These are phyloP conservation scores for Cheilosia impressa DNA, from an alignment of 2,888 invertebrate species.

Conservation along the genomic window DNA sequence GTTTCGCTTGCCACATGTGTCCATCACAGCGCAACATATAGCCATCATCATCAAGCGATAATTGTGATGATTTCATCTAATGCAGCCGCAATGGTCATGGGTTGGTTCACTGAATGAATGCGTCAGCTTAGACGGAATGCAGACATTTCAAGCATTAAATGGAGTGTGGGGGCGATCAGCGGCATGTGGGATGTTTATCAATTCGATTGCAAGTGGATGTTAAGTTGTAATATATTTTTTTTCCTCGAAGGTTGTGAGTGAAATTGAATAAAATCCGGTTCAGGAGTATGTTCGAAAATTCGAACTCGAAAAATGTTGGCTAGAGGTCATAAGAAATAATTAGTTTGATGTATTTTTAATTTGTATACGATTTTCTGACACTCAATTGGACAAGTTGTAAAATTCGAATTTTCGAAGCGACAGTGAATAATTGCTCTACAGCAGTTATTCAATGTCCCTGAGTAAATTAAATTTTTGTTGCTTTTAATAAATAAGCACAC, in stretches of 20 bases:
- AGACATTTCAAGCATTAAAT: slow-evolving; percentile 14
- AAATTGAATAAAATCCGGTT: too few species aligned
- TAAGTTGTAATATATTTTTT: not conserved
- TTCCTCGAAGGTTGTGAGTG: too few species aligned
- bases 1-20: slow-evolving; percentile 49
- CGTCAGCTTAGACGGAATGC: slow-evolving; percentile 40
- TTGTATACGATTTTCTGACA: too few species aligned
- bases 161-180: slow-evolving; percentile 43
- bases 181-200: not conserved
- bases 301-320: not conserved
- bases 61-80: slow-evolving; percentile 72
- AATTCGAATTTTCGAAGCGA: too few species aligned
- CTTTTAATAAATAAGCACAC: too few species aligned
- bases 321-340: not conserved
- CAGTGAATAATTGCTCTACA: not conserved
- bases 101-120: slow-evolving; percentile 57
- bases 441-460: not conserved
- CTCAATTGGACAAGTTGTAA: too few species aligned
- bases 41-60: slow-evolving; percentile 60
- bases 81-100: slow-evolving; percentile 49
- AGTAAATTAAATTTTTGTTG: too few species aligned
- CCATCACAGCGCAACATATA: slow-evolving; percentile 58
- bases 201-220: not conserved
- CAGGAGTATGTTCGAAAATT: not conserved
- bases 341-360: not conserved